These are phyloP conservation scores for Drosophila mojavensis DNA, from an alignment of 1,140 invertebrate species.

Conservation along the genomic window DNA sequence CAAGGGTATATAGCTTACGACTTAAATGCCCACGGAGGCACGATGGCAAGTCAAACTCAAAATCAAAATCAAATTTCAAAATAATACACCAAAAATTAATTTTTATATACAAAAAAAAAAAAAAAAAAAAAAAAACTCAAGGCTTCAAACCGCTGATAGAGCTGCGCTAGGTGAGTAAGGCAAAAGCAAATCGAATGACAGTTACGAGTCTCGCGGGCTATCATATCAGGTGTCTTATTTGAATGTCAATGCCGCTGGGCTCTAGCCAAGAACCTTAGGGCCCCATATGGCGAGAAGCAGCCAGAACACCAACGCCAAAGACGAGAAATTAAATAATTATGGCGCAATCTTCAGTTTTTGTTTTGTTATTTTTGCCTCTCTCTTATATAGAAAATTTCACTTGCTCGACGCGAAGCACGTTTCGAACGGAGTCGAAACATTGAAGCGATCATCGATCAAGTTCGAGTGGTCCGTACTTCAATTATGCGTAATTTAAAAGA, in stretches of 20 bases:
- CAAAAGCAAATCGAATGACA: slow-evolving; percentile 47
- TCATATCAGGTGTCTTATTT: slow-evolving; percentile 78
- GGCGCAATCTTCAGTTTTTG: slow-evolving; percentile 46
- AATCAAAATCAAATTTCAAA: slow-evolving; percentile 71
- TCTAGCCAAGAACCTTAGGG: slow-evolving; percentile 45
- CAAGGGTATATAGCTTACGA: slow-evolving; percentile 23
- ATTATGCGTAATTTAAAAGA: slow-evolving; percentile 83
- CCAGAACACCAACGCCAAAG: slow-evolving; percentile 18
- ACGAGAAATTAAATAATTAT: slow-evolving; percentile 67
- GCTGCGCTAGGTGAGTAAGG: neutral
- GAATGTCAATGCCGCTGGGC: slow-evolving; percentile 72
- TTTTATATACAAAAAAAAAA: slow-evolving; percentile 26
- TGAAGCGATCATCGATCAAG: slow-evolving; percentile 65
- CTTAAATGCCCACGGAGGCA: slow-evolving; percentile 60
- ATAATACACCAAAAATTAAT: slow-evolving; percentile 52
- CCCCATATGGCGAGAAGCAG: slow-evolving; percentile 33
- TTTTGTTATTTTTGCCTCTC: slow-evolving; percentile 4
- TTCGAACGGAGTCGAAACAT: slow-evolving; percentile 34
- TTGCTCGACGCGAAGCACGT: slow-evolving; percentile 47
- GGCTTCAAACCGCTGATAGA: slow-evolving; percentile 48
- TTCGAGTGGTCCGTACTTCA: slow-evolving; percentile 72
- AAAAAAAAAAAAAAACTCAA: no score
- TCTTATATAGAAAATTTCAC: slow-evolving; percentile 54
- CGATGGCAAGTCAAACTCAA: slow-evolving; percentile 24
- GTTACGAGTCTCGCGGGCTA: slow-evolving; percentile 42